phyloP scores from a whole-genome alignment of 1,140 invertebrate genomes.

The Zaprionus taronus region DNA sequence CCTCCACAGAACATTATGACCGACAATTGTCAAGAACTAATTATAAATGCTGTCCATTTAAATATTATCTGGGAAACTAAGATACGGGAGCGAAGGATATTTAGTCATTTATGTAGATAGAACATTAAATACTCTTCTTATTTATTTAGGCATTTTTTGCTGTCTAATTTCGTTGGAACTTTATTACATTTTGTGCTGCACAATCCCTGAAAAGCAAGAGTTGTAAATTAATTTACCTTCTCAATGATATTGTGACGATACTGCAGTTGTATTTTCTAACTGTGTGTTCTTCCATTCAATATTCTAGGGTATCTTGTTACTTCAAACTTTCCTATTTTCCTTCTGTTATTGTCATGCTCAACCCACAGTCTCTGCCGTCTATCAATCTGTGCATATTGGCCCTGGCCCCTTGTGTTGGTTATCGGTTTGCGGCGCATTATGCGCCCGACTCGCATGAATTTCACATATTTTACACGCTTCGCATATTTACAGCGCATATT shows the following conservation, averaged over 20 bases:
- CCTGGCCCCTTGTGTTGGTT: slow-evolving; percentile 2
- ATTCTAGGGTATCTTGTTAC: background rate
- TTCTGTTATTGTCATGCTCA: background rate
- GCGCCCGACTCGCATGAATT: slow-evolving; percentile 32
- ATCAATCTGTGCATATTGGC: slow-evolving; percentile 18
- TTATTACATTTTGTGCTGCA: background rate
- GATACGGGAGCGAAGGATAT: background rate
- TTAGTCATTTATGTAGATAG: too few species aligned
- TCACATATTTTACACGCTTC: slow-evolving; percentile 49
- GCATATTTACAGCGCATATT: slow-evolving; percentile 48
- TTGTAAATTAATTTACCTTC: background rate
- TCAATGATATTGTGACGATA: background rate
- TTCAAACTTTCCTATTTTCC: background rate
- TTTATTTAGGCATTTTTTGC: too few species aligned
- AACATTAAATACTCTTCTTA: too few species aligned
- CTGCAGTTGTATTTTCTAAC: background rate
- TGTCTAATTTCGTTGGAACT: too few species aligned
- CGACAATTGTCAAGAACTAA: slow-evolving; percentile 7
- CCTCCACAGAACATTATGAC: background rate
- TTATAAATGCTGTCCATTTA: slow-evolving; percentile 2
- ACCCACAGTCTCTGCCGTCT: background rate
- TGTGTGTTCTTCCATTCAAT: background rate
- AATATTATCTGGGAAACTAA: background rate
- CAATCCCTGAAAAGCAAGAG: background rate
- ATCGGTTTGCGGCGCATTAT: slow-evolving; percentile 21